Evolutionary conservation across 2,113 vertebrate genomes (phyloP).

Genomic region (Glaucidium brasilianum): DNA sequence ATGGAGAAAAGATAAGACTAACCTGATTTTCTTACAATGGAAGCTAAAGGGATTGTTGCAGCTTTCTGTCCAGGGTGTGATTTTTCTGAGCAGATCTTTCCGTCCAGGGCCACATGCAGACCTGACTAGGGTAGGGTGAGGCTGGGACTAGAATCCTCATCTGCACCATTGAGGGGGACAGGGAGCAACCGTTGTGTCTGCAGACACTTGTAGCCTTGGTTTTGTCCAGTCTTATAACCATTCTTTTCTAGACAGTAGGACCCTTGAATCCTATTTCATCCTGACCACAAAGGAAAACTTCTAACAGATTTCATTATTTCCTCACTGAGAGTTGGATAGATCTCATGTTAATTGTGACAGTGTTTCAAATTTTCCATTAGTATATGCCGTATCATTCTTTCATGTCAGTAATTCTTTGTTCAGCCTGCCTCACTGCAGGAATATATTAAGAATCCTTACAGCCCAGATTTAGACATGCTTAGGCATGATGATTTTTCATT

Average conservation of each 20-base stretch:
- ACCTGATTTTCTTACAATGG: neutral
- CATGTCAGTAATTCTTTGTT: slow-evolving; percentile 49
- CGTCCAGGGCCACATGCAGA: neutral
- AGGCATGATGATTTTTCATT: slow-evolving; percentile 70
- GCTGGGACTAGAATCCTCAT: neutral
- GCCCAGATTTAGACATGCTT: slow-evolving; percentile 66
- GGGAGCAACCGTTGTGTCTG: neutral
- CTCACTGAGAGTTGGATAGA: slow-evolving; percentile 11
- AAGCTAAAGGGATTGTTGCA: neutral
- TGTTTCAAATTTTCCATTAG: slow-evolving; percentile 32
- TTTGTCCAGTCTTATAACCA: neutral
- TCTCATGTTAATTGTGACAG: slow-evolving; percentile 51
- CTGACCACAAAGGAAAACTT: neutral
- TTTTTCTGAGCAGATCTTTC: neutral
- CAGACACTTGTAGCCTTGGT: neutral
- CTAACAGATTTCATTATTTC: slow-evolving; percentile 7
- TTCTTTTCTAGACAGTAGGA: neutral
- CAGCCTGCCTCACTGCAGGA: slow-evolving; percentile 28
- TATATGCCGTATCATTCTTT: slow-evolving; percentile 41
- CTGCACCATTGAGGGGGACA: neutral
- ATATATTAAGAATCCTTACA: slow-evolving; percentile 42
- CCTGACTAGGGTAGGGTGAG: neutral
- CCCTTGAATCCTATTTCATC: slow-evolving; percentile 1
- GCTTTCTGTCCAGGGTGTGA: neutral
- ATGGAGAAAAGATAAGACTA: neutral